These are phyloP conservation scores for Polydrusus pterygomalis DNA, from an alignment of 2,888 invertebrate genomes.

Conservation along the genomic window DNA sequence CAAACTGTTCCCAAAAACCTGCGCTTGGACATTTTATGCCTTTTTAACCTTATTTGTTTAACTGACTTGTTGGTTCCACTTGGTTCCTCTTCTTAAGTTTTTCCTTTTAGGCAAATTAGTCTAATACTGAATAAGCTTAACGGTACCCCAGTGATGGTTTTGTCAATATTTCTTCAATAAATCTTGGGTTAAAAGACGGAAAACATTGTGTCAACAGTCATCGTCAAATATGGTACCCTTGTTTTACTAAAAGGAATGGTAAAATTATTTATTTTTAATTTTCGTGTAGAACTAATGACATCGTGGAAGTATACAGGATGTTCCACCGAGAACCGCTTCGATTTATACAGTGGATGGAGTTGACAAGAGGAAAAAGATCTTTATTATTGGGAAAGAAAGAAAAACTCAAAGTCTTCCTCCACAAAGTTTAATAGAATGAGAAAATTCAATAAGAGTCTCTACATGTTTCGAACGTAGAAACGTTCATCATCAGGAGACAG, in stretches of 20 bases:
- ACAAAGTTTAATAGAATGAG: too few species aligned
- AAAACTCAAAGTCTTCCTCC: too few species aligned
- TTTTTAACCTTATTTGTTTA: constrained; percentile 43
- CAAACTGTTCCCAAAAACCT: constrained; percentile 33
- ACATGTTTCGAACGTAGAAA: too few species aligned
- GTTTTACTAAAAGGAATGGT: background rate
- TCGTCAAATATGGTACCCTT: constrained; percentile 18
- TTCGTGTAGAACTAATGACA: background rate
- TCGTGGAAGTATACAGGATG: background rate
- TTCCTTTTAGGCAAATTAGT: constrained; percentile 54
- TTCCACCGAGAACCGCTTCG: too few species aligned
- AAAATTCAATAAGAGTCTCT: too few species aligned
- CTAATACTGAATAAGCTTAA: constrained; percentile 40
- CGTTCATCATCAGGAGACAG: too few species aligned
- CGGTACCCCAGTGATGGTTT: constrained; percentile 49
- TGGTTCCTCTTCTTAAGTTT: constrained; percentile 40
- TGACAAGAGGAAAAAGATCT: too few species aligned
- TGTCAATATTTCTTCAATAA: constrained; percentile 50
- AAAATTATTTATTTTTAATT: background rate
- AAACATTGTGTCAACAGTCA: constrained; percentile 26
- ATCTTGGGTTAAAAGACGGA: constrained; percentile 28
- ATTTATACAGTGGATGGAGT: too few species aligned
- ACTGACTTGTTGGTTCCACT: constrained; percentile 26
- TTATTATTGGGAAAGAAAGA: too few species aligned
- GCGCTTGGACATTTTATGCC: constrained; percentile 31